Conservation (phyloP, 2,888 invertebrate species). For the Hyposoter didymator region DNA sequence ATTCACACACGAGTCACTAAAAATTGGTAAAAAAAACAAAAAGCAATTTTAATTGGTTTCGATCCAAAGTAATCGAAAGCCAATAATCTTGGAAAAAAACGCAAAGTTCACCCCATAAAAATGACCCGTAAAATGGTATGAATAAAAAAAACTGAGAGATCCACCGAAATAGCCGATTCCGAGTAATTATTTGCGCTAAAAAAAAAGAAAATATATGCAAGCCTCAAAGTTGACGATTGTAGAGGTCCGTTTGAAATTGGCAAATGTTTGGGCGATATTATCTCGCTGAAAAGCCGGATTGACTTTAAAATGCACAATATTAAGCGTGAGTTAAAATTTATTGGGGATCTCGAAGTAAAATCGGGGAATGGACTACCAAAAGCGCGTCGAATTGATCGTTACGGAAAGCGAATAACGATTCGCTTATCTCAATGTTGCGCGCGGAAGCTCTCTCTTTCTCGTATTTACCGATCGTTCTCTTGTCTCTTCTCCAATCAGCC, state of each 20-base stretch:
- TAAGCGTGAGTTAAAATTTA: slow-evolving; percentile 34
- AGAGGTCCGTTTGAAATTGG: slow-evolving; percentile 16
- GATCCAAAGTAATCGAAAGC: neutral
- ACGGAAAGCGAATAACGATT: slow-evolving; percentile 71
- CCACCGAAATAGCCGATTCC: slow-evolving; percentile 2
- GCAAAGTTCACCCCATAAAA: slow-evolving; percentile 4
- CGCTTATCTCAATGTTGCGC: slow-evolving; percentile 70
- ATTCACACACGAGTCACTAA: neutral
- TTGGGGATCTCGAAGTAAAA: slow-evolving; percentile 63
- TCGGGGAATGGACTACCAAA: slow-evolving; percentile 58
- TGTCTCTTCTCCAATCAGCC: slow-evolving; percentile 18
- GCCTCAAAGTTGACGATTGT: slow-evolving; percentile 13
- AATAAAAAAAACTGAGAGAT: neutral
- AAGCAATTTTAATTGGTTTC: neutral
- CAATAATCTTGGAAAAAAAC: slow-evolving; percentile 3
- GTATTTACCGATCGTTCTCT: slow-evolving; percentile 24
- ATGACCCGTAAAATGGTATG: neutral
- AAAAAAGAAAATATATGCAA: slow-evolving; percentile 7
- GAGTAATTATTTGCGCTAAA: neutral
- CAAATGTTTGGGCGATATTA: slow-evolving; percentile 47
- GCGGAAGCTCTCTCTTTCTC: slow-evolving; percentile 25
- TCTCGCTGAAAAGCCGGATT: slow-evolving; percentile 44
- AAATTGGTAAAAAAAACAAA: slow-evolving; percentile 2
- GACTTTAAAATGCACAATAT: slow-evolving; percentile 42
- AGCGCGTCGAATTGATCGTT: slow-evolving; percentile 65